Evolutionary conservation across 2,797 vertebrate genomes (phyloP).

Genomic region (Darevskia nairensis): DNA sequence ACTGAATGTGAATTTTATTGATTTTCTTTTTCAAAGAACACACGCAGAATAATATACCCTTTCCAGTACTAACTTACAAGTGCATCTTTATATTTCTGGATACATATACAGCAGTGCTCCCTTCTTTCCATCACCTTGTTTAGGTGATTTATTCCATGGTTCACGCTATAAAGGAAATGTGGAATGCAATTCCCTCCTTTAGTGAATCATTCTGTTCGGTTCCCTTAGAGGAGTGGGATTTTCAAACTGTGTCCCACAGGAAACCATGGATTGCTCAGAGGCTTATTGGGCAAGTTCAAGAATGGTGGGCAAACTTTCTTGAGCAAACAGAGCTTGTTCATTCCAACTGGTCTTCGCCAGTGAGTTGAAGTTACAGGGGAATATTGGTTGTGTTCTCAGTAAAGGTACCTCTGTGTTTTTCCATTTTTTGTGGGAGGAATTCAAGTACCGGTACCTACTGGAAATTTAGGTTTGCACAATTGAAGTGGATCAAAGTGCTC

Average conservation of each 20-base stretch:
- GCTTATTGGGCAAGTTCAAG: not conserved
- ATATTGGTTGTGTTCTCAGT: not conserved
- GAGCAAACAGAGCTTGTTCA: not conserved
- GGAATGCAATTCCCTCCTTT: constrained; percentile 52
- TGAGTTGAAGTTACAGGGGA: not conserved
- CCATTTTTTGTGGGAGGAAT: not conserved
- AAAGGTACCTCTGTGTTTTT: not conserved
- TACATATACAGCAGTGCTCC: constrained; percentile 65
- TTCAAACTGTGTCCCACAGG: constrained; percentile 1
- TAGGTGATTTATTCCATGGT: constrained; percentile 54
- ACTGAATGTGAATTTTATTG: constrained; percentile 74
- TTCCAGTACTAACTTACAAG: constrained; percentile 59
- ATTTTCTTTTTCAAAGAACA: constrained; percentile 76
- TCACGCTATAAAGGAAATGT: constrained; percentile 55
- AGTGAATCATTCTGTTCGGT: not conserved
- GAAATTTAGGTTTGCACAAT: no score
- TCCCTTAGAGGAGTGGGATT: not conserved
- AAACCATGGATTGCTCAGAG: not conserved
- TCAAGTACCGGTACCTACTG: no score
- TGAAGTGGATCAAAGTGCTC: no score
- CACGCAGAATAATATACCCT: constrained; percentile 69
- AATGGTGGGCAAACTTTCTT: not conserved
- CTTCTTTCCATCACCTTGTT: constrained; percentile 45
- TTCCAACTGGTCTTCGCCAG: not conserved
- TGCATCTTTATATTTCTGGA: constrained; percentile 57